Conservation (phyloP, 2,797 vertebrate genomes). For the Poliocrania exsul region DNA sequence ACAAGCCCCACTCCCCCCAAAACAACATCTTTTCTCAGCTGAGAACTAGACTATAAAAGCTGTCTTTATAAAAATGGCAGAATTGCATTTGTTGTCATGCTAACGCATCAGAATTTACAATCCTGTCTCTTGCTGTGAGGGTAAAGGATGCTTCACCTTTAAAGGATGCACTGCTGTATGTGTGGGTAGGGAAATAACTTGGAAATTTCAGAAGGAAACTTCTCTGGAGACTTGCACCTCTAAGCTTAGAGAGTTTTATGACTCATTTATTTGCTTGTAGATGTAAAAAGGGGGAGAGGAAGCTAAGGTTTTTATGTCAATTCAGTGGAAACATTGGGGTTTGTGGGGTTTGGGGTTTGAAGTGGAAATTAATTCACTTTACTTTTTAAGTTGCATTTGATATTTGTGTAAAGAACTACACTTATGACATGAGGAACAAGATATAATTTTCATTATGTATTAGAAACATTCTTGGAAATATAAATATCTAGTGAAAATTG, state of each 20-base stretch:
- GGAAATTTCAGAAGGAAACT: not conserved
- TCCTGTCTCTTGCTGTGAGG: accelerated
- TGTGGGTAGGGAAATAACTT: not conserved
- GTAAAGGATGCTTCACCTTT: not conserved
- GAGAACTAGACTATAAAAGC: not conserved
- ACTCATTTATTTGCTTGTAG: not conserved
- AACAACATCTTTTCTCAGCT: not conserved
- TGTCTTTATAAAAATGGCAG: not conserved
- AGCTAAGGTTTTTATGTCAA: not conserved
- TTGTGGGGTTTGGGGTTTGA: not conserved
- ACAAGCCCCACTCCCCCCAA: accelerated
- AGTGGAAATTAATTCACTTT: not conserved
- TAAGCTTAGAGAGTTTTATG: not conserved
- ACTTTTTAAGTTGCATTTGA: not conserved
- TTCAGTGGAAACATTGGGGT: not conserved
- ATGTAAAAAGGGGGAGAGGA: not conserved
- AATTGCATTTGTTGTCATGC: not conserved
- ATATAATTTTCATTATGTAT: not conserved
- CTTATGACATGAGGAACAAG: not conserved
- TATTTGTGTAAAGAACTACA: not conserved
- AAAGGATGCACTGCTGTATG: not conserved
- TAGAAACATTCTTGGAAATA: not conserved
- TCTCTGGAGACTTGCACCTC: not conserved
- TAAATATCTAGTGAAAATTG: not conserved
- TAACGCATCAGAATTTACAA: not conserved